phyloP scores from a whole-genome alignment of 35 echinoderm and acorn worm species.

The Strongylocentrotus purpuratus region DNA sequence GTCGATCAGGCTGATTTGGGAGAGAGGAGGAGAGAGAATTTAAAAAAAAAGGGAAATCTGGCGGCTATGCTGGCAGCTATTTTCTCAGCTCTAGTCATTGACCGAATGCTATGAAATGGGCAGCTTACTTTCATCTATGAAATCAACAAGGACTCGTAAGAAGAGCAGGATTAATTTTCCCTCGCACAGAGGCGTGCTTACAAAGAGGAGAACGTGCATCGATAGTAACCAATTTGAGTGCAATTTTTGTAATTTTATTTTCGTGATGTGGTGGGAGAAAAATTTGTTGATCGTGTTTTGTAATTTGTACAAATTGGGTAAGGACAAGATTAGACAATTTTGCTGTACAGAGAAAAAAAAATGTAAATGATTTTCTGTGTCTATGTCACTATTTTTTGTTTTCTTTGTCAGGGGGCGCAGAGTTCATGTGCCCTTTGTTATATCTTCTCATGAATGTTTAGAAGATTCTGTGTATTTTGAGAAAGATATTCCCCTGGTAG shows the following conservation, averaged over 20 bases:
- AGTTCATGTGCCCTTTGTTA: neutral
- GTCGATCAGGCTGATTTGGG: neutral
- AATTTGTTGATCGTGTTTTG: neutral
- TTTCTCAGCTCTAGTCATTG: neutral
- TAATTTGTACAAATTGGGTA: slow-evolving; percentile 13
- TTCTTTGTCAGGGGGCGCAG: neutral
- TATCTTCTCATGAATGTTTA: slow-evolving; percentile 8
- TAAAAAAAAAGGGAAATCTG: neutral
- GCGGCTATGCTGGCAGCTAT: neutral
- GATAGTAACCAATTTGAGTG: neutral
- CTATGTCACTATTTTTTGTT: neutral
- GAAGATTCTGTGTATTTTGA: neutral
- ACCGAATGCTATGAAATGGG: neutral
- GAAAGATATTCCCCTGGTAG: neutral
- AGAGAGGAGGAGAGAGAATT: neutral
- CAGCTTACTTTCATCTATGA: neutral
- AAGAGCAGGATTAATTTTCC: neutral
- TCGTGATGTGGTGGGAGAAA: neutral
- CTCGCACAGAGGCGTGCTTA: no score
- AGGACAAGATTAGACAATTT: neutral
- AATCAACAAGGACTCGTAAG: neutral
- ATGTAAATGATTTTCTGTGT: slow-evolving; percentile 1
- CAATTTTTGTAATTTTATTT: slow-evolving; percentile 19
- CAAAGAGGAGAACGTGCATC: neutral
- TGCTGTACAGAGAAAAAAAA: slow-evolving; percentile 11